Percentiles rank a stretch among this genome's conserved stretches.
These are phyloP conservation scores for Anthopleura xanthogrammica DNA, from an alignment of 92 coral and sea anemone species.

Conservation along the genomic window DNA sequence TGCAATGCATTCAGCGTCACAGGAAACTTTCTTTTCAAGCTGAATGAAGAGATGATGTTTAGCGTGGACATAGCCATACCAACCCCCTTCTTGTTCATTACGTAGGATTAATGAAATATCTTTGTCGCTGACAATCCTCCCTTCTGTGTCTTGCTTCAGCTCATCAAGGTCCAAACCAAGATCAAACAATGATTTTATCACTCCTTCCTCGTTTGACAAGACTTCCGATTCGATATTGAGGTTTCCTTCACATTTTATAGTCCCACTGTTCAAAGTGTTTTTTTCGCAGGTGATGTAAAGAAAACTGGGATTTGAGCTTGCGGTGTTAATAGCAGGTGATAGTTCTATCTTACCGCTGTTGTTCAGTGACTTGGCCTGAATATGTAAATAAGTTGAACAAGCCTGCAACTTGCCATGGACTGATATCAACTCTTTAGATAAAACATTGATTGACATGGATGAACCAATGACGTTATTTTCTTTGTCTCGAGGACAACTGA, in stretches of 20 bases:
- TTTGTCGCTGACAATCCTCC: slow-evolving; percentile 32
- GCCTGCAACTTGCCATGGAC: slow-evolving; percentile 51
- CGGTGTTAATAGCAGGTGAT: background rate
- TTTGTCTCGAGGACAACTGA: slow-evolving; percentile 33
- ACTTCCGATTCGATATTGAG: background rate
- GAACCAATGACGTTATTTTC: slow-evolving; percentile 17
- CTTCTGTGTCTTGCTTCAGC: slow-evolving; percentile 46
- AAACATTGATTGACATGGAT: slow-evolving; percentile 28
- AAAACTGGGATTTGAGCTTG: background rate
- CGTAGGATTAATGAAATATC: slow-evolving; percentile 43
- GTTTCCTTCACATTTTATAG: background rate
- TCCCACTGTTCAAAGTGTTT: slow-evolving; percentile 11
- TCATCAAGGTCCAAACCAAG: slow-evolving; percentile 44
- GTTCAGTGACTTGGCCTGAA: slow-evolving; percentile 34
- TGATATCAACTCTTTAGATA: slow-evolving; percentile 34
- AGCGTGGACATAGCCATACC: slow-evolving; percentile 52
- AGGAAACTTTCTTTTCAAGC: slow-evolving; percentile 31
- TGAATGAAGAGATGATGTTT: slow-evolving; percentile 44
- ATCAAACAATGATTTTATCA: background rate
- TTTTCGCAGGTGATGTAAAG: slow-evolving; percentile 18
- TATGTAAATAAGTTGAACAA: slow-evolving; percentile 26
- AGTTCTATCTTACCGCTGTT: slow-evolving; percentile 29
- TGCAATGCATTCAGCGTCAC: slow-evolving; percentile 50
- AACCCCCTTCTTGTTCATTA: slow-evolving; percentile 33
- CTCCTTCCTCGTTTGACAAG: background rate